Base-by-base conservation (phyloP, 30 jellyfish, hydroid and myxozoan genomes). In the Turritopsis rubra region DNA sequence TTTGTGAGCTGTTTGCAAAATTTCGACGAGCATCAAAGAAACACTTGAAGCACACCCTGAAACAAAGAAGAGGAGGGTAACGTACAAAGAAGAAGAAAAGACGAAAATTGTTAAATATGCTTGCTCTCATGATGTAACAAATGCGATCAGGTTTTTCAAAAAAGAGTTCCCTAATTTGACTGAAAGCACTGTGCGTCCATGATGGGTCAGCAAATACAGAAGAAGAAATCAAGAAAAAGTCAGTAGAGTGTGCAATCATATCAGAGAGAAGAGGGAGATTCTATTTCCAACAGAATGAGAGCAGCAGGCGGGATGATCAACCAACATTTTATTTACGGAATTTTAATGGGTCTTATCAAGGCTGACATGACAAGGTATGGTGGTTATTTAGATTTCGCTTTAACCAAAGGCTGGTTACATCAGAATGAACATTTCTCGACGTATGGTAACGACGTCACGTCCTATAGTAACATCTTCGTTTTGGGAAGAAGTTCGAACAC, bases 341-440 rank as follows among this genome's bases (percentile, higher is more conserved):
- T 74, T 30, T n/a, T 74, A 19, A 74, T 74, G 83, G 77, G 54
- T 18, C 74, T 74, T 19, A 74, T 74, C 60, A 28, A 74, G n/a
- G 7, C 66, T 74, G 83, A 74, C n/a, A 75, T 74, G 52, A 28
- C 83, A 74, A 74, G n/a, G 83, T 74, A 74, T 74, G 83, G 83
- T 74, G 52, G 13, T 1, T 74, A n/a, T n/a, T 19, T 74, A 30
- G 83, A 74, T 24, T 74, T 74, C n/a, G 83, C 19, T 7, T 3
- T 28, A 7, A 28, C 66, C 52, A 74, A 28, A 30, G 52, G 83
- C 19, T 74, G 83, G 83, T 3, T 74, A 30, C 83, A 74, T 4
- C 8, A 74, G 83, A 30, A 74, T 74, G 83, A 74, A 74, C 20
- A 21, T 74, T 7, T 74, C 83, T 4, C 83, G 66, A 8, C 66